Evolutionary conservation across 2,888 invertebrate genomes (phyloP).

Genomic region (Drosophila longiperda): DNA sequence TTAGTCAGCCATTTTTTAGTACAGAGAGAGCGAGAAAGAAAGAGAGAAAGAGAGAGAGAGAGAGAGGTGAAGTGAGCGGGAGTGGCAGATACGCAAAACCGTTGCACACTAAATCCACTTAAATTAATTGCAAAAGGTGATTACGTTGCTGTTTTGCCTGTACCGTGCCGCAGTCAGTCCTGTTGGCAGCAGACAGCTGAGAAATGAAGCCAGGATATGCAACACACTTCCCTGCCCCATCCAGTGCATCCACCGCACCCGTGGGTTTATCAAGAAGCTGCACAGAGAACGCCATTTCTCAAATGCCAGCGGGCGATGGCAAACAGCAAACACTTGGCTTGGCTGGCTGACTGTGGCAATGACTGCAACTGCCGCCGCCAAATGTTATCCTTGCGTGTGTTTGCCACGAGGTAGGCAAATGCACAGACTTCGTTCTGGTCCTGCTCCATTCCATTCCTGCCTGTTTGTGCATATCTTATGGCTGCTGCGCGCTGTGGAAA

Average conservation of each 20-base stretch:
- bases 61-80: background rate
- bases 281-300: constrained; percentile 58
- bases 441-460: background rate
- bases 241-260: background rate
- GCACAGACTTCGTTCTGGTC: constrained; percentile 22
- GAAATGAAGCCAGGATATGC: constrained; percentile 66
- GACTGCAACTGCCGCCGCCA: constrained; percentile 46
- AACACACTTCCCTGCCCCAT: background rate
- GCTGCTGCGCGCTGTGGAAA: constrained; percentile 27
- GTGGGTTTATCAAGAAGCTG: constrained; percentile 71
- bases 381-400: constrained; percentile 20
- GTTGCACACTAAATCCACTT: constrained; percentile 82
- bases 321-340: constrained; percentile 70
- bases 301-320: constrained; percentile 55
- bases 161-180: constrained; percentile 14
- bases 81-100: constrained; percentile 70
- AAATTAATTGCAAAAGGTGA: constrained; percentile 84
- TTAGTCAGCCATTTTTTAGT: constrained; percentile 74
- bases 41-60: constrained; percentile 26
- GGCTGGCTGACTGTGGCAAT: constrained; percentile 14
- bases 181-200: constrained; percentile 73
- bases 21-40: background rate
- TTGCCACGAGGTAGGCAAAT: constrained; percentile 54
- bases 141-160: constrained; percentile 81
- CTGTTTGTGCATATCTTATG: constrained; percentile 60